Evolutionary conservation across 2,888 invertebrate species (phyloP), one percentile per base, ranked within the genome.

Genomic region (Chrysotoxum bicinctum): DNA sequence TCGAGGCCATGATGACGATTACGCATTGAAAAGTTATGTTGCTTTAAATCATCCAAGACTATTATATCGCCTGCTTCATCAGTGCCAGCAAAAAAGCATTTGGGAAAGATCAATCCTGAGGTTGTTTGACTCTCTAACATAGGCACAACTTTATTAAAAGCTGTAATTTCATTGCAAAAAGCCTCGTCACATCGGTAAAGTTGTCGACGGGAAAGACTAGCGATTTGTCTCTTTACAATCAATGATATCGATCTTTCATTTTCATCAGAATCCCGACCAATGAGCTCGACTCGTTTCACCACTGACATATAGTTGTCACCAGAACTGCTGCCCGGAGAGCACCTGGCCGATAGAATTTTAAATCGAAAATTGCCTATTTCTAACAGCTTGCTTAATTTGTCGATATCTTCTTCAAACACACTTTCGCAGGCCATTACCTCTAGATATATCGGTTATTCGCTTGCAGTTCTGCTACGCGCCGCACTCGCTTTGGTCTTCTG

Each of bases 221-320:
- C 84, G 64, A 92, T 91, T 88, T 91, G 91, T 14, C 91, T 88
- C 79, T 92, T 92, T 14, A 92, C 88, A 43, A 92, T 91, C n/a
- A 91, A 84, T 2, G 90, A 87, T 37, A 78, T 19, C 8, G 70
- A 58, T 23, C 19, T 78, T 14, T 87, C 88, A 88, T 87, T 85
- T 43, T 87, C 87, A 9, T 88, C 56, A 21, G 77, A 86, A 75
- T 87, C 66, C 19, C 60, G 69, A 6, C 88, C 89, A 43, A 69
- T 88, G 21, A 91, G 89, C 66, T 89, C 88, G 19, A 91, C 87
- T 19, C 91, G 90, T 87, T 91, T 91, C 26, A 92, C 91, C 66
- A 91, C 89, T 16, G 91, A 91, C 91, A 92, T 92, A 70, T 91
- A 92, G 85, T 92, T 92, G 87, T 92, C 91, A 58, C 91, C 91